Evolutionary conservation across 2,797 vertebrate genomes (phyloP).

Genomic region (Botia almorhae): DNA sequence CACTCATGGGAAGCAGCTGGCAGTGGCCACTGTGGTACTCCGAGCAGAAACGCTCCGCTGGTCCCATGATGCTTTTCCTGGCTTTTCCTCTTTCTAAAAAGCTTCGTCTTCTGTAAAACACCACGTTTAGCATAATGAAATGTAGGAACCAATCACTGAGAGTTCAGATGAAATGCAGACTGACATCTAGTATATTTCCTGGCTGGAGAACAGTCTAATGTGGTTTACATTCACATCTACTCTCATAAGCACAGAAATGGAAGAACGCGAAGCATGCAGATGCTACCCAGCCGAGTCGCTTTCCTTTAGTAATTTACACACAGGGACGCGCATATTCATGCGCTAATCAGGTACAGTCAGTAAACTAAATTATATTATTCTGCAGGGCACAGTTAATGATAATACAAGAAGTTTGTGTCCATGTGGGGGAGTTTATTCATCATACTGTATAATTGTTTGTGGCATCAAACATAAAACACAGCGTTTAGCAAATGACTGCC

Average conservation of each 20-base stretch:
- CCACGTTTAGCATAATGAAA: slow-evolving; percentile 77
- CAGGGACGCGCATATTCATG: slow-evolving; percentile 32
- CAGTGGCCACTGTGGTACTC: slow-evolving; percentile 59
- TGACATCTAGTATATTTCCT: slow-evolving; percentile 74
- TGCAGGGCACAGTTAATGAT: slow-evolving; percentile 11
- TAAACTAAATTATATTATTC: slow-evolving; percentile 24
- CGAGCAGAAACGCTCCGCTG: slow-evolving; percentile 58
- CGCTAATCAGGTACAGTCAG: slow-evolving; percentile 30
- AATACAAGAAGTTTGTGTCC: slow-evolving; percentile 1
- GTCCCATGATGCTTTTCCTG: slow-evolving; percentile 59
- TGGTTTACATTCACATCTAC: slow-evolving; percentile 72
- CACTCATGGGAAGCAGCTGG: slow-evolving; percentile 65
- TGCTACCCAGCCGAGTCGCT: slow-evolving; percentile 65
- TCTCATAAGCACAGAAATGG: slow-evolving; percentile 68
- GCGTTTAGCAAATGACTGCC: neutral
- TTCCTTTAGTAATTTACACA: slow-evolving; percentile 50
- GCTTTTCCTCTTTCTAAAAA: slow-evolving; percentile 56
- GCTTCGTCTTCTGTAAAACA: slow-evolving; percentile 59
- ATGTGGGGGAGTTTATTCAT: slow-evolving; percentile 11
- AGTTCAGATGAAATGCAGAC: slow-evolving; percentile 67
- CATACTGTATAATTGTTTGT: slow-evolving; percentile 10
- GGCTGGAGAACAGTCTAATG: slow-evolving; percentile 64
- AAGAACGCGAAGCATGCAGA: slow-evolving; percentile 67
- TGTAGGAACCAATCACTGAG: slow-evolving; percentile 77
- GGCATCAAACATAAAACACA: slow-evolving; percentile 9